Base-by-base conservation (phyloP, 2,797 vertebrate species). In the Scolopax rusticola region DNA sequence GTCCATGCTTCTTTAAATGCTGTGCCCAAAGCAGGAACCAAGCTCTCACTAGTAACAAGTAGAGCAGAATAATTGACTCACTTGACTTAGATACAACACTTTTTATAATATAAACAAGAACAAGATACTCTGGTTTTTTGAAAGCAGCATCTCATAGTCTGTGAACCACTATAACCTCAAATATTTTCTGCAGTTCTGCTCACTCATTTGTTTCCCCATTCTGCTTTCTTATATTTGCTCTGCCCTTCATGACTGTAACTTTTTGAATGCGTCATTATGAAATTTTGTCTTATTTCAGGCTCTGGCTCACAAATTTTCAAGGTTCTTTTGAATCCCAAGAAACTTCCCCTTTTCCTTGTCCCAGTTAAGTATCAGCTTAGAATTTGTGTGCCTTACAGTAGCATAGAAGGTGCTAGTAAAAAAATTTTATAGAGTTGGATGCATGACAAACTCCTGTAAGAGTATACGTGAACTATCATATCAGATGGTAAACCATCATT, bases 11-110 rank as follows among this genome's bases (percentile, higher is more conserved):
- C 87, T 87, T 95, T 83, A 92, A 94, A 87, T 77, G 64, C 13
- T 11, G 36, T 70, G 25, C 68, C 64, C 51, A 87, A 87, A 91
- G 90, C 48, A 86, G 82, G 76, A 95, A 67, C 27, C 33, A 51
- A 88, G 83, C 41, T 78, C 80, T 93, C 21, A 6, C 57, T 79
- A 57, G 87, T 86, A 88, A 71, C 73, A 96, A 95, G 74, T 95
- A 95, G 90, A 97, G 93, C 94, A 97, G 96, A 96, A 96, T 95
- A 96, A 96, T 91, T 88, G 50, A 57, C 65, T 88, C 61, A 57
- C 30, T 94, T 86, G 83, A 90, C 93, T 94, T 90, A 50, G 53
- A 61, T 59, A 87, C 64, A 83, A 33, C 48, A 78, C 67, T 90
- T 90, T 64, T 60, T 65, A 81, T 91, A 75, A 94, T 59, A 83